A percentile compares a stretch with the other conserved stretches of the same genome.
phyloP scores from a whole-genome alignment of 2,888 invertebrate genomes.

The Epiblema foenella region DNA sequence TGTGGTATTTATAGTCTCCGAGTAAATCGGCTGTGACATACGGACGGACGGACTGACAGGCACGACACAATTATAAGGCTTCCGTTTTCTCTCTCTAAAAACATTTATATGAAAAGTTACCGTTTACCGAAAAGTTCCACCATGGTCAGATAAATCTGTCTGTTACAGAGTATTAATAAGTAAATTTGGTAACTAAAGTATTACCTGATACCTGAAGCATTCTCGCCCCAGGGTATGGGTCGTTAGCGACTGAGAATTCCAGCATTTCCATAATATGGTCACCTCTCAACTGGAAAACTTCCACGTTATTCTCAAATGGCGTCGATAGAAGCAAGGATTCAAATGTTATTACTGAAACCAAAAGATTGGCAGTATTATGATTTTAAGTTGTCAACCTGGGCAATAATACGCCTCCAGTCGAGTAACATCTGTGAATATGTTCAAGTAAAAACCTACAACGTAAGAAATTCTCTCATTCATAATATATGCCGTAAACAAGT shows the following conservation, averaged over 20 bases:
- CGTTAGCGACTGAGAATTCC: constrained; percentile 82
- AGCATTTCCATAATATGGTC: constrained; percentile 86
- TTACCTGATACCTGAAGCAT: constrained; percentile 87
- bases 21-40: too few relatives aligned
- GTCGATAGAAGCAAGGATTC: constrained; percentile 88
- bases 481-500: too few relatives aligned
- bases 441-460: too few relatives aligned
- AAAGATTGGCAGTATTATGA: neutral
- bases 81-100: too few relatives aligned
- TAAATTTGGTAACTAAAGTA: constrained; percentile 4
- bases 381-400: too few relatives aligned
- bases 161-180: neutral
- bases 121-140: neutral
- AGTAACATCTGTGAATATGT: too few relatives aligned
- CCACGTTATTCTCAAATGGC: constrained; percentile 91
- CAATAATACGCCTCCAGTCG: neutral
- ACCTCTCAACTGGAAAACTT: constrained; percentile 89
- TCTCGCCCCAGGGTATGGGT: constrained; percentile 73
- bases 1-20: too few relatives aligned
- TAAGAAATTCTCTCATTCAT: too few relatives aligned
- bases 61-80: too few relatives aligned
- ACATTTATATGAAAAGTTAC: neutral
- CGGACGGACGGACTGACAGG: too few relatives aligned
- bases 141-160: neutral
- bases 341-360: constrained; percentile 86